Evolutionary conservation across 2,888 invertebrate genomes (phyloP).

Genomic region (Koerneria pararmatus): DNA sequence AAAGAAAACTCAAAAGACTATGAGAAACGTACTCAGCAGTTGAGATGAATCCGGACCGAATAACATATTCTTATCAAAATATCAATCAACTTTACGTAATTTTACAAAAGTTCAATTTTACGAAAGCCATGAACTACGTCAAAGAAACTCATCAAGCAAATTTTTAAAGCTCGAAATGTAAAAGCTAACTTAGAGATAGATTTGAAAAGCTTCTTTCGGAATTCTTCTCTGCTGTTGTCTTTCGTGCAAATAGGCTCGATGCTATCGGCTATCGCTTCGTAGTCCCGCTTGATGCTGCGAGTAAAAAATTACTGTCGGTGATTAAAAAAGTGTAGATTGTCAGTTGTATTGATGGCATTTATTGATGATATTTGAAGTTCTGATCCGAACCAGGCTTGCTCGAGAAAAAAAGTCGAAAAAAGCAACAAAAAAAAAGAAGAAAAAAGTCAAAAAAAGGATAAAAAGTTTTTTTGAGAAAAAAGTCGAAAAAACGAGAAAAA

Average conservation of each 20-base stretch:
- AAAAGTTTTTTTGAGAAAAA: no score
- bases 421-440: no score
- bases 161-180: not conserved
- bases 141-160: not conserved
- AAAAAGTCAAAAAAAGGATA: no score
- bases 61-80: not conserved
- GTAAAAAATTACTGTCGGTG: not conserved
- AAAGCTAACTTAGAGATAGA: slow-evolving; percentile 24
- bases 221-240: not conserved
- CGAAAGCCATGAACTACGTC: not conserved
- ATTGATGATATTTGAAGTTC: no score
- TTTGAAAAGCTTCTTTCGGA: slow-evolving; percentile 22
- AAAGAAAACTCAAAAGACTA: not conserved
- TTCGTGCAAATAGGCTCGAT: slow-evolving; percentile 11
- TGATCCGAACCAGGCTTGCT: no score
- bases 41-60: not conserved
- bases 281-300: slow-evolving; percentile 24
- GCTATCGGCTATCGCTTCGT: slow-evolving; percentile 25
- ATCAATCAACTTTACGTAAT: not conserved
- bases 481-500: no score
- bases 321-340: not conserved
- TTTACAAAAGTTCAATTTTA: not conserved
- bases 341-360: no score
- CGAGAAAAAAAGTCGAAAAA: no score
- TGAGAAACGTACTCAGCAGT: no score